Evolutionary conservation across 2,113 vertebrate genomes (phyloP), one percentile per base, ranked within the genome.

Genomic region (Pterophyllum scalare): DNA sequence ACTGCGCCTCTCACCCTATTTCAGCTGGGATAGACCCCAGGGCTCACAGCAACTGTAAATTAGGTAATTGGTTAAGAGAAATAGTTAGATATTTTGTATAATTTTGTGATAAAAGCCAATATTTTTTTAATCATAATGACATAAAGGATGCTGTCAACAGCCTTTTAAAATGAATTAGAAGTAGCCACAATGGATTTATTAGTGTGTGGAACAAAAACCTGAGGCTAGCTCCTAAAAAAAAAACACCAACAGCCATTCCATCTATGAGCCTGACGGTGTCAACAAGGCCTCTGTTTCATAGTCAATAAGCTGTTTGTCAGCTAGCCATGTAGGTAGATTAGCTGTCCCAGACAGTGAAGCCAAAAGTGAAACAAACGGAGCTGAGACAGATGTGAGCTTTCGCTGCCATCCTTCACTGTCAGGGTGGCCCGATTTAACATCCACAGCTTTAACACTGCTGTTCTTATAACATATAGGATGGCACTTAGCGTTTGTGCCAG

Each of bases 291-390:
- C 84, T 78, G 91, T 84, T 91, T 87, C 82, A 87, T 82, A 87
- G 91, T 90, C 89, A 91, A 88, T 88, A 88, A 93, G 89, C 88
- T 91, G 91, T 91, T 93, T 93, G 91, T 93, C 91, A 93, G 84
- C 76, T 79, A 54, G 90, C 91, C 89, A 90, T 78, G 89, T 83
- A 80, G 83, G 87, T 82, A 92, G 94, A 94, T 94, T 87, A 93
- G 89, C 91, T 90, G 91, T 91, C 86, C 84, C 89, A 86, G 61
- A 84, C 85, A 59, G 59, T 31, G 87, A 78, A 87, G 91, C 92
- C 91, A 90, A 83, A 91, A 89, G 88, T 49, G 82, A 91, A 89
- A 91, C 88, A 92, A 94, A 93, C 88, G 85, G 87, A 93, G 91
- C 86, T 67, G 81, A 90, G 91, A 91, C 91, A 93, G 86, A 93